Percentiles rank a stretch among this genome's conserved stretches.
Conservation (phyloP, 2,888 invertebrate genomes). For the Hydrotaea diabolus region DNA sequence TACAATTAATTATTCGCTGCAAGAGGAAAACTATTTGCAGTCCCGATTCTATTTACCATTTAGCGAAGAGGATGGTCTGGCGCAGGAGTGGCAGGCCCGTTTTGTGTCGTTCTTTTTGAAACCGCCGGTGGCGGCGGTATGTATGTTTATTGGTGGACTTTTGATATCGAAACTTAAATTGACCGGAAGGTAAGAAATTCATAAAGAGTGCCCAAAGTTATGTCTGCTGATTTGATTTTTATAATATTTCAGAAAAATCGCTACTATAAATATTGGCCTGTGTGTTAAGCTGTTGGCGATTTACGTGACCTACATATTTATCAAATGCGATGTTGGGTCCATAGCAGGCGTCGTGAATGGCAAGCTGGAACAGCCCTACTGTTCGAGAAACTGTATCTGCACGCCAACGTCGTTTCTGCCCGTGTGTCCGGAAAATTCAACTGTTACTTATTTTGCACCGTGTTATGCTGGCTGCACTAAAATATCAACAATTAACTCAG, state of each 20-base stretch:
- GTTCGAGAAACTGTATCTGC: slow-evolving; percentile 83
- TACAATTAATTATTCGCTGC: slow-evolving; percentile 82
- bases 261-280: slow-evolving; percentile 81
- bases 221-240: too few species aligned
- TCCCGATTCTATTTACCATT: slow-evolving; percentile 83
- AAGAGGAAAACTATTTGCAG: slow-evolving; percentile 83
- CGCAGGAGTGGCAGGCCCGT: slow-evolving; percentile 82
- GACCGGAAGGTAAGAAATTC: slow-evolving; percentile 77
- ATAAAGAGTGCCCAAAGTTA: too few species aligned
- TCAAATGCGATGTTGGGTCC: slow-evolving; percentile 81
- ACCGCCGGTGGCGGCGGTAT: slow-evolving; percentile 82
- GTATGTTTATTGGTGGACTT: slow-evolving; percentile 82
- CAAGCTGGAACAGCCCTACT: slow-evolving; percentile 81
- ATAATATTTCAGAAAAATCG: slow-evolving; percentile 77
- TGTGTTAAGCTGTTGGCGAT: slow-evolving; percentile 81
- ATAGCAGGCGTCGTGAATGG: slow-evolving; percentile 81
- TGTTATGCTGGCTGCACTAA: slow-evolving; percentile 87
- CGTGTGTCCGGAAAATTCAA: slow-evolving; percentile 83
- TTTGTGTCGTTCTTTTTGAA: slow-evolving; percentile 82
- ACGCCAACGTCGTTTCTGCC: slow-evolving; percentile 83
- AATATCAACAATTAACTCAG: slow-evolving; percentile 80
- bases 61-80: slow-evolving; percentile 81
- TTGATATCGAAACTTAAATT: slow-evolving; percentile 82
- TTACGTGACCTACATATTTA: slow-evolving; percentile 81
- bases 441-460: slow-evolving; percentile 85